These are phyloP conservation scores for Tringa solitaria DNA, from an alignment of 2,113 vertebrate genomes.

Conservation along the genomic window DNA sequence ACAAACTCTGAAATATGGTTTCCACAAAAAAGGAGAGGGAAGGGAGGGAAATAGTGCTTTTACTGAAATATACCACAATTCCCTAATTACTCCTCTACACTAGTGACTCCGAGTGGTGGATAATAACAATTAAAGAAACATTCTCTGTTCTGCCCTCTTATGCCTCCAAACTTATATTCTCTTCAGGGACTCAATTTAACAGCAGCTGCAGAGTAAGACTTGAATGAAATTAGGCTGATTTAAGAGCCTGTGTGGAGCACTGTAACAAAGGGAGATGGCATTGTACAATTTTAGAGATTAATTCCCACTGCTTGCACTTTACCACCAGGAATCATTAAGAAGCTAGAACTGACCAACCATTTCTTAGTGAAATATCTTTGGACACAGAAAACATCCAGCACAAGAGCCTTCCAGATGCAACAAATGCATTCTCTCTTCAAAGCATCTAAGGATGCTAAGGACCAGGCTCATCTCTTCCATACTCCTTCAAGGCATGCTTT, in stretches of 20 bases:
- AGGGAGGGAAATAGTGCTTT: not conserved
- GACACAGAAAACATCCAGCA: not conserved
- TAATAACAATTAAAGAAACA: conserved; percentile 53
- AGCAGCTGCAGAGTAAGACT: conserved; percentile 30
- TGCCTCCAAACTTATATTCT: conserved; percentile 20
- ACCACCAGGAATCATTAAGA: not conserved
- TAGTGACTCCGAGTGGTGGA: not conserved
- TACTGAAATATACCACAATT: conserved; percentile 4
- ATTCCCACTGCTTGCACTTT: not conserved
- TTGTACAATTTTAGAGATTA: not conserved
- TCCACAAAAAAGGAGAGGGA: not conserved
- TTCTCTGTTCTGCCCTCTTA: conserved; percentile 34
- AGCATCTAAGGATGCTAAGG: not conserved
- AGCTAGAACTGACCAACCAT: not conserved
- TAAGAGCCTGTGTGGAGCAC: not conserved
- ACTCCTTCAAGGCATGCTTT: not conserved
- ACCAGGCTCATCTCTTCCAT: not conserved
- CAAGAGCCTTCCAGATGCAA: not conserved
- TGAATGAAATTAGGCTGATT: conserved; percentile 44
- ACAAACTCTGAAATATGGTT: not conserved
- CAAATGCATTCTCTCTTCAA: not conserved
- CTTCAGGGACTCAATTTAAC: conserved; percentile 32
- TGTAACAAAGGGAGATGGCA: not conserved
- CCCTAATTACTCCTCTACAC: conserved; percentile 44
- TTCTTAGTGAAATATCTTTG: not conserved